A percentile compares a stretch with the other conserved stretches of the same genome.
Conservation (phyloP, 2,797 vertebrate genomes). For the Amphiprion clarkii region DNA sequence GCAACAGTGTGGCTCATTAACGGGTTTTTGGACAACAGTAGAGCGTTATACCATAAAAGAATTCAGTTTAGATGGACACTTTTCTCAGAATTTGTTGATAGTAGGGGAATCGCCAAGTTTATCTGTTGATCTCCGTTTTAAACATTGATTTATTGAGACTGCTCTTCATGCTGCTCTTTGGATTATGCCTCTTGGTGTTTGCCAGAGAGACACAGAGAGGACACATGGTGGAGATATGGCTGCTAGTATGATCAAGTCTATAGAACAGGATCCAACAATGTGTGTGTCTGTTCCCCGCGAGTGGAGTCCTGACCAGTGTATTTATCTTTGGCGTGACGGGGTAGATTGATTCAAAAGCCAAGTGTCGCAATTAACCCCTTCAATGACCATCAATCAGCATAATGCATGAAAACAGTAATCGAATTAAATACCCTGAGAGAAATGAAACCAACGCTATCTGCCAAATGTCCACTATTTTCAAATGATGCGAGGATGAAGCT, state of each 20-base stretch:
- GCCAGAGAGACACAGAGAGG: slow-evolving; percentile 8
- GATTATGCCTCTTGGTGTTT: neutral
- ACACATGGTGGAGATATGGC: slow-evolving; percentile 32
- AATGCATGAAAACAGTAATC: slow-evolving; percentile 66
- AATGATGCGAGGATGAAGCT: slow-evolving; percentile 43
- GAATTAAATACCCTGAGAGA: slow-evolving; percentile 63
- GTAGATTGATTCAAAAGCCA: slow-evolving; percentile 64
- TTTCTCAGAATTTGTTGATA: neutral
- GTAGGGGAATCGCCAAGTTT: neutral
- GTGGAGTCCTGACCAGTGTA: slow-evolving; percentile 22
- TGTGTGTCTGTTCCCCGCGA: slow-evolving; percentile 10
- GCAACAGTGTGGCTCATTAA: too few species aligned
- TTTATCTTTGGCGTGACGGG: slow-evolving; percentile 60
- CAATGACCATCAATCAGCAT: slow-evolving; percentile 64
- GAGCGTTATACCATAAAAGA: too few species aligned
- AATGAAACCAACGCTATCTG: slow-evolving; percentile 54
- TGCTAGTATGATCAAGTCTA: slow-evolving; percentile 40
- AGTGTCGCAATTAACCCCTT: slow-evolving; percentile 75
- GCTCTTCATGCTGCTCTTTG: too few species aligned
- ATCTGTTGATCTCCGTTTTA: too few species aligned
- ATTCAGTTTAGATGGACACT: too few species aligned
- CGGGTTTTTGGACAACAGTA: too few species aligned
- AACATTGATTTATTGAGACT: too few species aligned
- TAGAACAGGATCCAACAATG: slow-evolving; percentile 37
- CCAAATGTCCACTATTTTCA: slow-evolving; percentile 45